Percentiles rank a stretch among this genome's conserved stretches.
Conservation (phyloP, 2,888 invertebrate species). For the Tinea semifulvella region DNA sequence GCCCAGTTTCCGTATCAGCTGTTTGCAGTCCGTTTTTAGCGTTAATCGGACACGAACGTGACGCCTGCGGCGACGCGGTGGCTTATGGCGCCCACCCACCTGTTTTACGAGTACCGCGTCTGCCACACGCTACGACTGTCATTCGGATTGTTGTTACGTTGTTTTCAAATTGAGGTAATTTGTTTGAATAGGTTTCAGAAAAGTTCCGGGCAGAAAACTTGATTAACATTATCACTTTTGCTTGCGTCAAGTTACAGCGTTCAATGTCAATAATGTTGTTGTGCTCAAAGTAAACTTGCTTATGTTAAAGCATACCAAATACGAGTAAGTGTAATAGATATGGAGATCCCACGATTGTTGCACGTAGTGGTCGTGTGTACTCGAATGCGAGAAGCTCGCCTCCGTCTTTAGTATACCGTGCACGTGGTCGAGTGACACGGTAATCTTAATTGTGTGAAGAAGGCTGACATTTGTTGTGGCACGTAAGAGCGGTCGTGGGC, state of each 20-base stretch:
- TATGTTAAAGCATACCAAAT: neutral
- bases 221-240: neutral
- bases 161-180: too few relatives aligned
- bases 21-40: constrained; percentile 15
- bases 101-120: constrained; percentile 7
- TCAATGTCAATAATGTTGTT: neutral
- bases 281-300: neutral
- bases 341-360: neutral
- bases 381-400: neutral
- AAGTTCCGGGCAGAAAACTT: too few relatives aligned
- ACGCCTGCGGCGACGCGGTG: constrained; percentile 14
- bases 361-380: constrained; percentile 8
- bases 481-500: constrained; percentile 6
- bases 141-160: too few relatives aligned
- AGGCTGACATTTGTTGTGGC: constrained; percentile 12
- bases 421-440: constrained; percentile 12
- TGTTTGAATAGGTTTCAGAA: too few relatives aligned
- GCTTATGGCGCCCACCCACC: constrained; percentile 11
- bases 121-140: neutral
- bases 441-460: constrained; percentile 14
- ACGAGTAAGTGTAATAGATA: neutral
- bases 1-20: constrained; percentile 14
- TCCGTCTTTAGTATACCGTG: constrained; percentile 3
- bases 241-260: neutral
- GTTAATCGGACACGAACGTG: constrained; percentile 15